Evolutionary conservation across 1,140 invertebrate genomes (phyloP).

Genomic region (Sarcophaga bullata): DNA sequence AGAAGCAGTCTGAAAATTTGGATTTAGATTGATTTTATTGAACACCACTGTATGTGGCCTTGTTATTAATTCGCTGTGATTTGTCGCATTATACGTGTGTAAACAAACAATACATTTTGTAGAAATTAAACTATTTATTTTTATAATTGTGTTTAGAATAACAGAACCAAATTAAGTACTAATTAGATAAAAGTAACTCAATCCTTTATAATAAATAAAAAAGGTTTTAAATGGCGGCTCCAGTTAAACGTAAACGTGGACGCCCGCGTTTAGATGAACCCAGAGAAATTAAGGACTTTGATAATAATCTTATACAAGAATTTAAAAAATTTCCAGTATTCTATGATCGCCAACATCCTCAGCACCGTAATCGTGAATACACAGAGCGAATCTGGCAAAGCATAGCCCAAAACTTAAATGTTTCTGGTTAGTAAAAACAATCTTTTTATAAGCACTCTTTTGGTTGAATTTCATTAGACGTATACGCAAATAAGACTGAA

Average conservation of each 20-base stretch:
- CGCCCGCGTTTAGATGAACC: constrained; percentile 41
- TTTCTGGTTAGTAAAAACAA: constrained; percentile 6
- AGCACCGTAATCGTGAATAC: constrained; percentile 42
- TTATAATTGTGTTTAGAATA: not conserved
- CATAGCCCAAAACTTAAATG: constrained; percentile 26
- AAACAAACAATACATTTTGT: not conserved
- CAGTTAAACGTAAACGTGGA: constrained; percentile 39
- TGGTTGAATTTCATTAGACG: too few relatives aligned
- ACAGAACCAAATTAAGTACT: not conserved
- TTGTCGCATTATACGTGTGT: not conserved
- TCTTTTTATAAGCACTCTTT: too few relatives aligned
- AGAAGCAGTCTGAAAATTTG: too few relatives aligned
- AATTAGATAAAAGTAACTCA: too few relatives aligned
- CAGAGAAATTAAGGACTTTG: constrained; percentile 35
- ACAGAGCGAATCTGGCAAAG: constrained; percentile 32
- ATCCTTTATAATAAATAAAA: too few relatives aligned
- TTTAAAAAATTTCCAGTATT: constrained; percentile 41
- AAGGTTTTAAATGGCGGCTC: constrained; percentile 5
- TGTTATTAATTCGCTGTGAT: not conserved
- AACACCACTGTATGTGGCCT: not conserved
- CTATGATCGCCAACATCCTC: constrained; percentile 40
- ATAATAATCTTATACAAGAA: constrained; percentile 37
- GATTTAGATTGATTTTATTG: too few relatives aligned
- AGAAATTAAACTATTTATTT: not conserved
- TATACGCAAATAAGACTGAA: too few relatives aligned